Conservation (phyloP, 2,113 vertebrate genomes). For the Mirza zaza region DNA sequence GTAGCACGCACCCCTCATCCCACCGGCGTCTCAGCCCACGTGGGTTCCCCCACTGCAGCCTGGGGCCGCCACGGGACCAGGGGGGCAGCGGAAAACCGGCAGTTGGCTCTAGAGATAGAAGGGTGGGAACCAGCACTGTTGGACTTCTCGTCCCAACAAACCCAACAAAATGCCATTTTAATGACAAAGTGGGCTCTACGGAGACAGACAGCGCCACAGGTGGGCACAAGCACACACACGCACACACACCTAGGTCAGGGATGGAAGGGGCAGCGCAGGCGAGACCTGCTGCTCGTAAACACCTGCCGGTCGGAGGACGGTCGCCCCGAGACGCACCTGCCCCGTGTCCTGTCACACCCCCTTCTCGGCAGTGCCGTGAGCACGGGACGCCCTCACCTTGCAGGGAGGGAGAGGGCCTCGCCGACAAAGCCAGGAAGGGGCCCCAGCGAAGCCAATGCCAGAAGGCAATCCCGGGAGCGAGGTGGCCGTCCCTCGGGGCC, state of each 20-base stretch:
- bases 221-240: no score
- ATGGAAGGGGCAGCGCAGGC: neutral
- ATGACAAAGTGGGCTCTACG: no score
- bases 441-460: neutral
- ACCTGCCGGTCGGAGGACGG: neutral
- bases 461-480: no score
- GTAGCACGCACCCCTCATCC: neutral
- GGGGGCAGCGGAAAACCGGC: no score
- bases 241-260: fast-evolving
- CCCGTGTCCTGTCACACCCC: fast-evolving
- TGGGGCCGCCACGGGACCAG: fast-evolving
- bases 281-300: no score
- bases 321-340: no score
- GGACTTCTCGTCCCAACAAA: neutral
- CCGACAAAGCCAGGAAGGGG: neutral
- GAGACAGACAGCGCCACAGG: no score
- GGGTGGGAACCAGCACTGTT: no score
- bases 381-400: no score
- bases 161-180: neutral
- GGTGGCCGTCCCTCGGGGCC: fast-evolving
- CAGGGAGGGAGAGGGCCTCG: neutral
- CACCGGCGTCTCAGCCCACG: neutral
- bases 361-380: fast-evolving
- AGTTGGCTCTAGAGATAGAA: neutral
- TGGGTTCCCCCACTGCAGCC: neutral